Percentiles rank a stretch among this genome's conserved stretches.
Evolutionary conservation across 2,888 invertebrate species (phyloP).

Genomic region (Argyresthia albistria): DNA sequence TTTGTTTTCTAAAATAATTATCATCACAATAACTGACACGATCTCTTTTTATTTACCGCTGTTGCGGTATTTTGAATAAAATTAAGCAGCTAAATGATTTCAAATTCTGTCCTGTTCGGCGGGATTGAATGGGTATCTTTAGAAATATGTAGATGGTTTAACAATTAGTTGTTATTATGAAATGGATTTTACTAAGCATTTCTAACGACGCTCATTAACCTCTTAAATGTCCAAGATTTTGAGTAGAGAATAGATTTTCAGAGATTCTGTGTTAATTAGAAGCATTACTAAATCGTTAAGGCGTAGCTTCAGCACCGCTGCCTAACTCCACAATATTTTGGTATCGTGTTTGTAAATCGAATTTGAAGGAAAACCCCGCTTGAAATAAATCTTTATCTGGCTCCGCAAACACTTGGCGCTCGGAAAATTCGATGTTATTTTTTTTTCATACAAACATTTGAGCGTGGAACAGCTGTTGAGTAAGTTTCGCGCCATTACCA

Average conservation of each 20-base stretch:
- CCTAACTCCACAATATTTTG: no score
- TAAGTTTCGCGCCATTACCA: neutral
- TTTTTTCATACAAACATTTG: neutral
- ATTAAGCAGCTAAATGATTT: conserved; percentile 54
- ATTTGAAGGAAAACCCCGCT: no score
- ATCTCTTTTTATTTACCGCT: conserved; percentile 66
- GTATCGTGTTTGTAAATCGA: no score
- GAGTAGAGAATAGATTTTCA: no score
- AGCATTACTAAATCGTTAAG: no score
- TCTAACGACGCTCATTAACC: neutral
- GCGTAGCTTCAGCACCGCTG: no score
- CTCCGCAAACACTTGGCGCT: no score
- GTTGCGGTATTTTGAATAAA: conserved; percentile 68
- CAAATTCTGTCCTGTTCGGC: conserved; percentile 39
- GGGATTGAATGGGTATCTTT: conserved; percentile 35
- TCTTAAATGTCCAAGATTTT: no score
- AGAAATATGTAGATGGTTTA: conserved; percentile 20
- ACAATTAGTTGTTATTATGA: conserved; percentile 6
- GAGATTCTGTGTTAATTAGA: no score
- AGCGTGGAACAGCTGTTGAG: neutral
- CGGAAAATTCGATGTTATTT: neutral
- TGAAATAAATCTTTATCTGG: no score
- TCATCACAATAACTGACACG: conserved; percentile 65
- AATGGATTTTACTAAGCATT: conserved; percentile 5
- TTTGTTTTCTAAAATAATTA: conserved; percentile 70